A percentile compares a stretch with the other conserved stretches of the same genome.
Evolutionary conservation across 1,140 invertebrate species (phyloP).

Genomic region (Hycleus phaleratus): DNA sequence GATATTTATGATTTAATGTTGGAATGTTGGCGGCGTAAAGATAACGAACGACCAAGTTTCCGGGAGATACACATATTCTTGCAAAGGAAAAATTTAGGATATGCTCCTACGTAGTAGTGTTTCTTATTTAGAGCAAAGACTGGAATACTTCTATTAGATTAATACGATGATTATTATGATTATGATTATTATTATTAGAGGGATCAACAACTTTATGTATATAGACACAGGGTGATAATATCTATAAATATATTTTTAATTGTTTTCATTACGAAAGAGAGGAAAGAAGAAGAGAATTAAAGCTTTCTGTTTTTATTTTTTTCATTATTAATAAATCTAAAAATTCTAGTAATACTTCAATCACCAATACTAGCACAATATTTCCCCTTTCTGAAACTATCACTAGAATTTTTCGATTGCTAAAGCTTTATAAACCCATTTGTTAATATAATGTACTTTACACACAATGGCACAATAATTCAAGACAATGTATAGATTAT

Average conservation of each 20-base stretch:
- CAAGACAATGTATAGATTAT: constrained; percentile 30
- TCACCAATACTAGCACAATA: constrained; percentile 1
- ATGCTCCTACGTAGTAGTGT: constrained; percentile 47
- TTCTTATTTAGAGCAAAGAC: constrained; percentile 18
- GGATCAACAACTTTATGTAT: constrained; percentile 34
- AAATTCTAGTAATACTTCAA: constrained; percentile 12
- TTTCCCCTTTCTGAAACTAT: neutral
- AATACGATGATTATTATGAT: too few relatives aligned
- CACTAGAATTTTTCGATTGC: neutral
- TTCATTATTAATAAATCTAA: constrained; percentile 8
- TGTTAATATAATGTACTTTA: constrained; percentile 27
- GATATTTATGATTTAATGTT: constrained; percentile 77
- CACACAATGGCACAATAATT: constrained; percentile 32
- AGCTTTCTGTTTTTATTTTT: constrained; percentile 16
- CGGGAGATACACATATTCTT: constrained; percentile 75
- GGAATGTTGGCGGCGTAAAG: constrained; percentile 71
- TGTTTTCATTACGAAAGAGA: too few relatives aligned
- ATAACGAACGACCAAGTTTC: constrained; percentile 65
- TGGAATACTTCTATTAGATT: neutral
- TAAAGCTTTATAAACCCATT: constrained; percentile 20
- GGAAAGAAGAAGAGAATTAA: neutral
- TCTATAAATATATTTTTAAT: constrained; percentile 19
- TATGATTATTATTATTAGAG: constrained; percentile 22
- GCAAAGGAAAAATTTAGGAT: constrained; percentile 71
- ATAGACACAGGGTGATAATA: constrained; percentile 38